Conservation (phyloP, 2,888 invertebrate species). For the Disparrhopalites patrizii region DNA sequence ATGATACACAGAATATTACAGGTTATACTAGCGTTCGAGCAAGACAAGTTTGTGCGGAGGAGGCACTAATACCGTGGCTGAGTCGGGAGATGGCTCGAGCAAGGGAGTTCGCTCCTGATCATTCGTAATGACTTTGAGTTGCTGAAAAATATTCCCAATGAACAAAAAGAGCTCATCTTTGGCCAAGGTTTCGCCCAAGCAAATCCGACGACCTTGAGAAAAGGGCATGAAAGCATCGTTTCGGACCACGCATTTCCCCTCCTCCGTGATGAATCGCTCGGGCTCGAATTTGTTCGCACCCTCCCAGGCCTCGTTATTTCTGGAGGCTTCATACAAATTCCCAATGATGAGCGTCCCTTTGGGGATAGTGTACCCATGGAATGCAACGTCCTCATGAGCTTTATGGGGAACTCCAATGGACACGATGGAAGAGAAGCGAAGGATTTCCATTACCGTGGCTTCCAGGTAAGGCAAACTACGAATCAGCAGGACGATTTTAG, state of each 20-base stretch:
- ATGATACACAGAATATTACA: too few species aligned
- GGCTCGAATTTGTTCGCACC: conserved; percentile 7
- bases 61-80: background rate
- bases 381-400: conserved; percentile 6
- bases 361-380: conserved; percentile 20
- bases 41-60: conserved; percentile 2
- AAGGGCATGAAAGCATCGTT: conserved; percentile 22
- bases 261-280: conserved; percentile 8
- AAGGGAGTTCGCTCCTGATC: conserved; percentile 5
- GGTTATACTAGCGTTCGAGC: background rate
- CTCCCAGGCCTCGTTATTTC: conserved; percentile 14
- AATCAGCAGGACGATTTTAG: background rate
- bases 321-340: conserved; percentile 19
- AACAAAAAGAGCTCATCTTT: conserved; percentile 22
- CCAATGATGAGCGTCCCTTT: conserved; percentile 25
- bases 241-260: background rate
- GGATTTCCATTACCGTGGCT: conserved; percentile 31
- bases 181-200: conserved; percentile 18
- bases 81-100: background rate
- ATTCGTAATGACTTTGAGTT: background rate
- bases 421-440: conserved; percentile 25
- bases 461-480: conserved; percentile 31
- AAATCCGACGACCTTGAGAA: conserved; percentile 6
- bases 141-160: conserved; percentile 12
- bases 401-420: conserved; percentile 21